Evolutionary conservation across 2,797 vertebrate genomes (phyloP), one percentile per base, ranked within the genome.

Genomic region (Siniperca obscura): DNA sequence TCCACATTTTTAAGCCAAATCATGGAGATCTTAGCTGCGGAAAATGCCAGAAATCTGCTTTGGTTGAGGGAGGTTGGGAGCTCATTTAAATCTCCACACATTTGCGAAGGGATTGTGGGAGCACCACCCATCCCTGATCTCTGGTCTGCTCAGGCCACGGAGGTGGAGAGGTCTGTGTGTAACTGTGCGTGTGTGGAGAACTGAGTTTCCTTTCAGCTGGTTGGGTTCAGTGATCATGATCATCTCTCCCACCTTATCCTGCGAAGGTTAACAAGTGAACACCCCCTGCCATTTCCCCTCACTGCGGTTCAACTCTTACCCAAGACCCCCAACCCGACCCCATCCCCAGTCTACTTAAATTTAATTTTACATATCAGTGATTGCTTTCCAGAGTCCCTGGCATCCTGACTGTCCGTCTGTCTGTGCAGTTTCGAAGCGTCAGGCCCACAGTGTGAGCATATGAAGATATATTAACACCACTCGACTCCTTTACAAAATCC

Each of bases 261-360:
- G 69, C 52, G 36, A 76, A 90, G 87, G 86, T 87, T 85, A 88
- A 85, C 75, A 76, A 80, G 80, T 74, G 65, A 89, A 4, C 70
- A 55, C 74, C 84, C 61, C 61, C 70, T 64, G 75, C 78, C 57
- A 27, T 50, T 30, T 80, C 67, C 36, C 27, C 46, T 80, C 79
- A 74, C 72, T 27, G 57, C 44, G 55, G 75, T 60, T 69, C 48
- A 19, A 34, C 55, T 78, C 78, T 78, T 76, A 70, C n/a, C 76
- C 30, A 1, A 62, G 59, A 73, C 66, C 66, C 48, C 61, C 27
- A 73, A 78, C 67, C 75, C n/a, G 14, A 81, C 75, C 82, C 65
- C 75, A 50, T 73, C 83, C 59, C 46, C 64, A 46, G 67, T 67
- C 55, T 56, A n/a, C 74, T 83, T 74, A 64, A 78, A 83, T 82